A percentile compares a stretch with the other conserved stretches of the same genome.
These are phyloP conservation scores for Trimorus sp. DNA, from an alignment of 2,888 invertebrate genomes.

Conservation along the genomic window DNA sequence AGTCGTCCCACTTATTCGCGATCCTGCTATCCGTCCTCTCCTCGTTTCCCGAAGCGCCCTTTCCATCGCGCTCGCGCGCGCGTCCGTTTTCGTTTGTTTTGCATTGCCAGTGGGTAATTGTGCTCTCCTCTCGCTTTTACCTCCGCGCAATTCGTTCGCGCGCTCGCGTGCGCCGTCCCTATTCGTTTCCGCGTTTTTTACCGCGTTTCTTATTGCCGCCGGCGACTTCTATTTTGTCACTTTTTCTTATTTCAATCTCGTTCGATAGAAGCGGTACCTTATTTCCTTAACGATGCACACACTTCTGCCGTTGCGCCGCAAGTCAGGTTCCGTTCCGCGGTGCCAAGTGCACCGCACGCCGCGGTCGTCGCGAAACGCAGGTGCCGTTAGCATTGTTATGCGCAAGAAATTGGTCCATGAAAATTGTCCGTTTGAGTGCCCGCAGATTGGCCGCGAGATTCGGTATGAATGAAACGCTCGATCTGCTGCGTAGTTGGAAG, in stretches of 20 bases:
- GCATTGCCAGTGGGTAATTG: slow-evolving; percentile 79
- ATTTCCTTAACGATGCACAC: slow-evolving; percentile 55
- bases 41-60: slow-evolving; percentile 54
- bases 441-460: background rate
- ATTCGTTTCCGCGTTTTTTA: slow-evolving; percentile 73
- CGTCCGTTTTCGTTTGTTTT: slow-evolving; percentile 78
- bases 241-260: slow-evolving; percentile 59
- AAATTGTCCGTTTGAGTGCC: slow-evolving; percentile 15
- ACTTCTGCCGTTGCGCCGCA: slow-evolving; percentile 24
- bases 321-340: slow-evolving; percentile 33
- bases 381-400: slow-evolving; percentile 48
- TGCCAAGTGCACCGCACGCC: slow-evolving; percentile 33
- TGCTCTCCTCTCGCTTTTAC: slow-evolving; percentile 77
- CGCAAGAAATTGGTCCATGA: slow-evolving; percentile 21
- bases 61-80: slow-evolving; percentile 56
- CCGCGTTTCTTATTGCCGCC: slow-evolving; percentile 47
- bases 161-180: slow-evolving; percentile 66
- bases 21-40: slow-evolving; percentile 61
- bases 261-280: slow-evolving; percentile 53
- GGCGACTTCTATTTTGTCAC: slow-evolving; percentile 58
- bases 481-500: slow-evolving; percentile 3
- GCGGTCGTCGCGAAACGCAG: slow-evolving; percentile 24
- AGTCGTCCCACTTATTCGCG: slow-evolving; percentile 58
- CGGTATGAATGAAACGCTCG: slow-evolving; percentile 7
- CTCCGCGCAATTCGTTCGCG: slow-evolving; percentile 72